Evolutionary conservation across 1,140 invertebrate genomes (phyloP), one percentile per base, ranked within the genome.

Genomic region (Scaptomyza graminum): DNA sequence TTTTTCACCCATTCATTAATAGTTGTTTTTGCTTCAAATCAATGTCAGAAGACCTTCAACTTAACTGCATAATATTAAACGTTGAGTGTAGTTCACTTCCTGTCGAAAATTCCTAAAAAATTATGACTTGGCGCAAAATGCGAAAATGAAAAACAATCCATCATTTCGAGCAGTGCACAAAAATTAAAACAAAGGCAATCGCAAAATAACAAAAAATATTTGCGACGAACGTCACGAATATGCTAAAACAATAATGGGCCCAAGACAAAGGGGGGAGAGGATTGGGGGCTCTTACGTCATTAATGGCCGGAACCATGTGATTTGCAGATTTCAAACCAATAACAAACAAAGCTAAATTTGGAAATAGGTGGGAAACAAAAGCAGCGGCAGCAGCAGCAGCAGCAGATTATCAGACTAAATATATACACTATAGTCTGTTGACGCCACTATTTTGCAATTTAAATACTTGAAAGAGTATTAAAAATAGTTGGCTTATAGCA

Each of bases 221-320:
- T 18, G 80, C 79, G 59, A 79, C 68, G 84, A 85, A 76, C 81
- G 80, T 85, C 80, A 84, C 61, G 31, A 65, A 76, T 61, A 31
- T 25, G 50, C 47, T 5, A 59, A 63, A 57, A 44, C 28, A 51
- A 60, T 55, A 41, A 8, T 55, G 18, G 52, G 34, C 52, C 52
- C 39, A 55, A 55, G 22, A 57, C 31, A 28, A 25, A 34, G 15
- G 2, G 34, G 54, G 31, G 8, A 43, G 16, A 4, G 60, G 13
- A 34, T 1, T 25, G 47, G 31, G n/a, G 41, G n/a, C 4, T 16
- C 43, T 49, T 59, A 59, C 62, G 68, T 71, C 68, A 71, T 59
- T 79, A 65, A 62, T 64, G 74, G 62, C 25, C 60, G 56, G 56
- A 44, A 41, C 37, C 80, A 83, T 84, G 76, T 83, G 80, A 83